phyloP scores from a whole-genome alignment of 2,113 vertebrate genomes.

The Neotragus moschatus region DNA sequence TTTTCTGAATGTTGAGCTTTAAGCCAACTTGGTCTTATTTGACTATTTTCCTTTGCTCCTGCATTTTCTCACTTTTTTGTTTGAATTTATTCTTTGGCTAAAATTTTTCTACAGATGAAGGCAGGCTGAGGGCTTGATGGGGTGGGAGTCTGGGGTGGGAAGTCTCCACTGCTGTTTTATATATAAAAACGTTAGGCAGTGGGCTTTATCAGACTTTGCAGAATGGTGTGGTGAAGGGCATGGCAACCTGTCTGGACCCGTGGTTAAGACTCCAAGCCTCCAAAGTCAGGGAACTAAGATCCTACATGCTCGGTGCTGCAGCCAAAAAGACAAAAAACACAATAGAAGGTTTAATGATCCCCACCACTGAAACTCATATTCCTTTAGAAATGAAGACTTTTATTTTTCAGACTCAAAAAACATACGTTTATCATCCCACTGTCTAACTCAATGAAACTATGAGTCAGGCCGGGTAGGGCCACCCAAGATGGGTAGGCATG shows the following conservation, averaged over 20 bases:
- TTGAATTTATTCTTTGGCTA: background rate
- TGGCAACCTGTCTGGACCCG: background rate
- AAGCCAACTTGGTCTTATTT: background rate
- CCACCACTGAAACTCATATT: background rate
- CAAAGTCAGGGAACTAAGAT: background rate
- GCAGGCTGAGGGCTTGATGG: background rate
- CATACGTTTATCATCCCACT: background rate
- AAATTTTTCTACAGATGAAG: background rate
- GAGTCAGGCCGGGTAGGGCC: background rate
- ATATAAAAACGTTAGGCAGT: background rate
- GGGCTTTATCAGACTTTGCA: background rate
- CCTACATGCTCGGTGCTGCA: background rate
- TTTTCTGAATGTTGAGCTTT: too few species aligned
- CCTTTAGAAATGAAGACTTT: background rate
- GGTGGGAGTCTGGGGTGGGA: background rate
- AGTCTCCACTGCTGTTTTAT: background rate
- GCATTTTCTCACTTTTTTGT: background rate
- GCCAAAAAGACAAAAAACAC: background rate
- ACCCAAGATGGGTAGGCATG: rapidly evolving
- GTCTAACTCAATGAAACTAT: background rate
- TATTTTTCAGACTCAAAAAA: background rate
- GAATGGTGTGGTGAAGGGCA: background rate
- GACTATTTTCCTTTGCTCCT: background rate
- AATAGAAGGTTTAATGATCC: background rate
- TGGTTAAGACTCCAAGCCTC: background rate